A percentile compares a stretch with the other conserved stretches of the same genome.
These are phyloP conservation scores for Pholis gunnellus DNA, from an alignment of 2,113 vertebrate species.

Conservation along the genomic window DNA sequence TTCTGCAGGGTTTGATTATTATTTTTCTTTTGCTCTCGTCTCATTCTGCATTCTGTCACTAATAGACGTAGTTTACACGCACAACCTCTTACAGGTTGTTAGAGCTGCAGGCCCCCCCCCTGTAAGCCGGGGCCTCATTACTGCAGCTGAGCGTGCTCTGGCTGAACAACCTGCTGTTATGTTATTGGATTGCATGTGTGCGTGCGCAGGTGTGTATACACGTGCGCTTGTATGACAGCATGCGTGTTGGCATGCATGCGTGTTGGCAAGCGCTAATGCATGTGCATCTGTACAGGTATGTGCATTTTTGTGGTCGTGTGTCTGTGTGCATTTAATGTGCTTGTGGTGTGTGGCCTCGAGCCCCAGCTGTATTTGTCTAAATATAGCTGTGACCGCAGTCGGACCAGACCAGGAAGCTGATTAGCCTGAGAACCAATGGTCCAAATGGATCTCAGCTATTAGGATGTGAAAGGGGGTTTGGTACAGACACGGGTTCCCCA, in stretches of 20 bases:
- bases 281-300: slow-evolving; percentile 35
- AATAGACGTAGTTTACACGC: neutral
- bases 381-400: slow-evolving; percentile 52
- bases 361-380: slow-evolving; percentile 58
- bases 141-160: slow-evolving; percentile 40
- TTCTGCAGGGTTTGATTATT: slow-evolving; percentile 3
- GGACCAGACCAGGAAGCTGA: slow-evolving; percentile 47
- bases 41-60: neutral
- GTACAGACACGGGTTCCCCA: neutral
- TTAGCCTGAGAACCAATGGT: slow-evolving; percentile 51
- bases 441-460: slow-evolving; percentile 46
- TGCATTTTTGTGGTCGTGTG: slow-evolving; percentile 22
- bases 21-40: neutral
- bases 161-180: slow-evolving; percentile 39
- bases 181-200: slow-evolving; percentile 28
- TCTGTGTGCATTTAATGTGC: neutral
- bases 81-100: slow-evolving; percentile 47
- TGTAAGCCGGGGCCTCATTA: slow-evolving; percentile 56
- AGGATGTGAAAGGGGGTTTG: slow-evolving; percentile 26
- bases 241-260: slow-evolving; percentile 25
- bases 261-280: slow-evolving; percentile 18
- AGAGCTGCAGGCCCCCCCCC: slow-evolving; percentile 32
- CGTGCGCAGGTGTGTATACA: slow-evolving; percentile 15
- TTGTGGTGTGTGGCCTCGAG: slow-evolving; percentile 32
- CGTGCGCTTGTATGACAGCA: slow-evolving; percentile 20